These are phyloP conservation scores for Cromileptes altivelis DNA, from an alignment of 2,113 vertebrate species.

Conservation along the genomic window DNA sequence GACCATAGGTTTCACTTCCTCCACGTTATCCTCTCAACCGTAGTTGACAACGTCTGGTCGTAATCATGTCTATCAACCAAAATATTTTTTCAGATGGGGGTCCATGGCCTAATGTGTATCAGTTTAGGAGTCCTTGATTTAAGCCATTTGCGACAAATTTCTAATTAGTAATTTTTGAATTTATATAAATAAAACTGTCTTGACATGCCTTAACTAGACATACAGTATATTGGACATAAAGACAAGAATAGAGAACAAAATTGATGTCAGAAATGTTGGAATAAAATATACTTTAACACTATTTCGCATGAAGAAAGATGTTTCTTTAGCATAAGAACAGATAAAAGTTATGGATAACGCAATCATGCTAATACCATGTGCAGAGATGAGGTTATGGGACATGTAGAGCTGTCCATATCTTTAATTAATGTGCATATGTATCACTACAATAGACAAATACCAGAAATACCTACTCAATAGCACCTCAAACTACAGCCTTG, in stretches of 20 bases:
- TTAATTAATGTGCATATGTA: neutral
- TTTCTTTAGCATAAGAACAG: neutral
- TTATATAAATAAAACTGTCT: slow-evolving; percentile 13
- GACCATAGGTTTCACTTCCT: too few relatives aligned
- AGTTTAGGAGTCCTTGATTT: too few relatives aligned
- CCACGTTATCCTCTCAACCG: too few relatives aligned
- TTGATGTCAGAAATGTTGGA: neutral
- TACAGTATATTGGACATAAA: neutral
- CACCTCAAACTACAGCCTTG: neutral
- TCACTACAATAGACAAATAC: neutral
- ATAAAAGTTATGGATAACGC: too few relatives aligned
- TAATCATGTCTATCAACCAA: too few relatives aligned
- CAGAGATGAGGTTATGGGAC: neutral
- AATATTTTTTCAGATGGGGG: too few relatives aligned
- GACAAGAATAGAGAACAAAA: neutral
- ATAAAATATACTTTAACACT: too few relatives aligned
- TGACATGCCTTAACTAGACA: neutral
- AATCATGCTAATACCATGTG: neutral
- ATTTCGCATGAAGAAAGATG: neutral
- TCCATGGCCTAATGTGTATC: too few relatives aligned
- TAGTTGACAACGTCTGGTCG: too few relatives aligned
- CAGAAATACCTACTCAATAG: neutral
- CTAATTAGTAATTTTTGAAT: neutral
- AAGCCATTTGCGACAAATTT: neutral
- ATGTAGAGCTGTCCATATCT: neutral